These are phyloP conservation scores for Pomacea canaliculata DNA, from an alignment of 2,888 invertebrate genomes.

Conservation along the genomic window DNA sequence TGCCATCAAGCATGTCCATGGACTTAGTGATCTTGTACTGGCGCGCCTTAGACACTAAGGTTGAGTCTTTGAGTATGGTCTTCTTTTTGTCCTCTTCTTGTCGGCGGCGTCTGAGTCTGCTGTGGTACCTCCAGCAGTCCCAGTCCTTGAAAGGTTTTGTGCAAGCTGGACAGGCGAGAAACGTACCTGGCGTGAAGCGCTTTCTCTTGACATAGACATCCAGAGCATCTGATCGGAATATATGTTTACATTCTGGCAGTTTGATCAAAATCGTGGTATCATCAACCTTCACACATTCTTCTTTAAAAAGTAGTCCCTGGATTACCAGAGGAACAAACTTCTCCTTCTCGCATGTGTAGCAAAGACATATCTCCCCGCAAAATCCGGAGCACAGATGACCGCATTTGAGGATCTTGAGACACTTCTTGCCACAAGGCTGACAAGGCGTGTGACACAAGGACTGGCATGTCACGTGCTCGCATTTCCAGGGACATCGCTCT, in stretches of 20 bases:
- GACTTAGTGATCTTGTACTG: neutral
- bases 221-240: constrained; percentile 27
- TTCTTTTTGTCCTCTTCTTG: constrained; percentile 8
- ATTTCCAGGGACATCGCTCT: constrained; percentile 17
- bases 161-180: constrained; percentile 28
- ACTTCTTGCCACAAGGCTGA: constrained; percentile 5
- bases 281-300: neutral
- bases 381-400: constrained; percentile 24
- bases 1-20: neutral
- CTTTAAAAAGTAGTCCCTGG: constrained; percentile 37
- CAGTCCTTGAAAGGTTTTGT: constrained; percentile 24
- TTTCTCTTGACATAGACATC: constrained; percentile 21
- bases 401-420: constrained; percentile 6
- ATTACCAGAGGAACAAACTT: constrained; percentile 42
- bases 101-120: constrained; percentile 1
- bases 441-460: constrained; percentile 23
- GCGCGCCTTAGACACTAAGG: neutral
- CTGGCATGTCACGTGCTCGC: constrained; percentile 11
- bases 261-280: constrained; percentile 12
- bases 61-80: neutral
- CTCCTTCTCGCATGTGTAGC: constrained; percentile 32
- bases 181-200: constrained; percentile 3
- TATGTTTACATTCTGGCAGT: constrained; percentile 25
- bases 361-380: constrained; percentile 32
- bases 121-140: constrained; percentile 21